Base-by-base conservation (phyloP, 1,140 invertebrate genomes). In the Cyrtorhinus lividipennis region DNA sequence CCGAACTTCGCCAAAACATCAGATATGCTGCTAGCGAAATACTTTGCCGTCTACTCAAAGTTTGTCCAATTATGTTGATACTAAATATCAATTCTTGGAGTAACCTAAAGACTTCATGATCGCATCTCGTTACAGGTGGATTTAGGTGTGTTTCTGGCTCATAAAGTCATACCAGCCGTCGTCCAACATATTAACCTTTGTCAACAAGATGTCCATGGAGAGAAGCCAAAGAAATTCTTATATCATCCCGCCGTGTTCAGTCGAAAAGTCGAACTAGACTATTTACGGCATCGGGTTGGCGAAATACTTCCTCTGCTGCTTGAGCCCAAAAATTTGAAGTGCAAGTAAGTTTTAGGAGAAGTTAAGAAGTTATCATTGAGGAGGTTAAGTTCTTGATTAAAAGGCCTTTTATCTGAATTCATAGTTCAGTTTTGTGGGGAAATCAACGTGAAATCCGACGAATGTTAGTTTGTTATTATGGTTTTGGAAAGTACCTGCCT, bases 11-110 rank as follows among this genome's bases (percentile, higher is more conserved):
- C 66, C 75, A 81, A 60, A 82, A 83, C 64, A 77, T 90, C 20
- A 73, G 85, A 71, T 87, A 84, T 74, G 81, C 86, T 1, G 81
- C 80, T n/a, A 81, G 84, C 56, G 80, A 81, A 53, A 71, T 90
- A 10, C 72, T 86, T 1, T 77, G 78, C 65, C 78, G 85, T 71
- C 66, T 71, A 26, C 70, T 76, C 66, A 76, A 79, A 72, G 79
- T n/a, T n/a, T n/a, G n/a, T n/a, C n/a, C n/a, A n/a, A n/a, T n/a
- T n/a, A n/a, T n/a, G n/a, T n/a, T n/a, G n/a, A n/a, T 80, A 71
- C 30, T 63, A 45, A 30, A 46, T 45, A 25, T 56, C 2, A 57
- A 8, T 23, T 57, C 24, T 57, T 57, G 2, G 15, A 2, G 1
- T 57, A 23, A 24, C 15, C 22, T 5, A 57, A 38, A 5, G 30